A percentile compares a stretch with the other conserved stretches of the same genome.
phyloP scores from a whole-genome alignment of 2,113 vertebrate genomes.

The Pionites leucogaster region DNA sequence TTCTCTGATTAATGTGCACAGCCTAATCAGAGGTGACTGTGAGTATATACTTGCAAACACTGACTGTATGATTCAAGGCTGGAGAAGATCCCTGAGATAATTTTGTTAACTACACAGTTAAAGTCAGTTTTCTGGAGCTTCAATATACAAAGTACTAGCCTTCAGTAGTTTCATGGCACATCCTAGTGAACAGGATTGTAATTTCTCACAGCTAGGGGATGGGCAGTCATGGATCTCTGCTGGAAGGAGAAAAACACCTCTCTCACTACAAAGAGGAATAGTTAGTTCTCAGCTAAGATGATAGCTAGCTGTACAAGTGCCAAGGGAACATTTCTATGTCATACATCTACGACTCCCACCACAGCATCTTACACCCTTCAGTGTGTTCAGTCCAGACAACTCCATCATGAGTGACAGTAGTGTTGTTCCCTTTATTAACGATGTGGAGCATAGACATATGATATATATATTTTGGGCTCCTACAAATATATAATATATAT shows the following conservation, averaged over 20 bases:
- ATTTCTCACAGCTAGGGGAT: background rate
- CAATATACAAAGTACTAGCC: background rate
- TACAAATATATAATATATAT: background rate
- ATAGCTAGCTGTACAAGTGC: background rate
- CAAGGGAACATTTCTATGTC: background rate
- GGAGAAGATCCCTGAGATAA: background rate
- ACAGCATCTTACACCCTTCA: background rate
- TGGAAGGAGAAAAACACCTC: background rate
- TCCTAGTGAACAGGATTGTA: background rate
- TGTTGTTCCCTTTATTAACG: background rate
- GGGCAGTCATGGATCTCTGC: background rate
- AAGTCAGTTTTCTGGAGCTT: background rate
- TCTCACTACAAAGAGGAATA: background rate
- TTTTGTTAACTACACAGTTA: background rate
- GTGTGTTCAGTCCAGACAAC: background rate
- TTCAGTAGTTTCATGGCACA: background rate
- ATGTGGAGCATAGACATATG: background rate
- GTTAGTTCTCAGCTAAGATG: background rate
- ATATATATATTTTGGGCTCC: background rate
- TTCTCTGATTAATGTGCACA: background rate
- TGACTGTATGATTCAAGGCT: background rate
- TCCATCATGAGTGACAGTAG: background rate
- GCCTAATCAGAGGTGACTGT: background rate
- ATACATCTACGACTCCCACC: background rate
- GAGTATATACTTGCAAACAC: background rate